Percentiles rank a stretch among this genome's conserved stretches.
Evolutionary conservation across 2,888 invertebrate species (phyloP).

Genomic region (Drosophila stalkeri): DNA sequence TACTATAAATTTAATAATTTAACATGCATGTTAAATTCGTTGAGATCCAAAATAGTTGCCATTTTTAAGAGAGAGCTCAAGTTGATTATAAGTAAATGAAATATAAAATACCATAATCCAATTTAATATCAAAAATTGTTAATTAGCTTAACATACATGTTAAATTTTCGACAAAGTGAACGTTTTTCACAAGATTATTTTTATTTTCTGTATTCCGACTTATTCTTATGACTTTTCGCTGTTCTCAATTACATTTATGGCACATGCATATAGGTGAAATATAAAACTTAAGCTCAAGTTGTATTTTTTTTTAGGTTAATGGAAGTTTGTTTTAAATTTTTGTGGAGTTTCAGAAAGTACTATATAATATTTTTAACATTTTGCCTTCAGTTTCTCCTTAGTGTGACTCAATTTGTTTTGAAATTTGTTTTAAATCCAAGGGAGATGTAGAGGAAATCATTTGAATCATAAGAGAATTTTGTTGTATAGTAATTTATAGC

Average conservation of each 20-base stretch:
- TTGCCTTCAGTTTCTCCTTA: neutral
- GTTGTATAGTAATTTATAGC: neutral
- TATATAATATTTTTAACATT: neutral
- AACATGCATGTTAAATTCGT: too few species aligned
- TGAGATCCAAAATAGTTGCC: too few species aligned
- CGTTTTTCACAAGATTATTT: neutral
- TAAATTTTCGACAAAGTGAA: neutral
- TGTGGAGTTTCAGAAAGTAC: neutral
- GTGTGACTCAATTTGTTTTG: neutral
- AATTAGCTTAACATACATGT: neutral
- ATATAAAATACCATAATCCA: neutral
- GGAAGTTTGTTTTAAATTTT: neutral
- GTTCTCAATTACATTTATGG: neutral
- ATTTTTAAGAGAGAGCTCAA: too few species aligned
- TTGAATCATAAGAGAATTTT: neutral
- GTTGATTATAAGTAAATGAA: too few species aligned
- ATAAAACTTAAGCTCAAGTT: neutral
- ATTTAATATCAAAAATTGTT: neutral
- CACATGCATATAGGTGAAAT: neutral
- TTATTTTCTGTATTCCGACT: neutral
- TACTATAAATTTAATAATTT: too few species aligned
- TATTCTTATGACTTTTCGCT: neutral
- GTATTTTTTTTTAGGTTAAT: neutral
- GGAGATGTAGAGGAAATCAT: neutral
- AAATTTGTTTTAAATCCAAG: too few species aligned